Evolutionary conservation across 1,140 invertebrate genomes (phyloP), one percentile per base, ranked within the genome.

Genomic region (Parapsyche elsis): DNA sequence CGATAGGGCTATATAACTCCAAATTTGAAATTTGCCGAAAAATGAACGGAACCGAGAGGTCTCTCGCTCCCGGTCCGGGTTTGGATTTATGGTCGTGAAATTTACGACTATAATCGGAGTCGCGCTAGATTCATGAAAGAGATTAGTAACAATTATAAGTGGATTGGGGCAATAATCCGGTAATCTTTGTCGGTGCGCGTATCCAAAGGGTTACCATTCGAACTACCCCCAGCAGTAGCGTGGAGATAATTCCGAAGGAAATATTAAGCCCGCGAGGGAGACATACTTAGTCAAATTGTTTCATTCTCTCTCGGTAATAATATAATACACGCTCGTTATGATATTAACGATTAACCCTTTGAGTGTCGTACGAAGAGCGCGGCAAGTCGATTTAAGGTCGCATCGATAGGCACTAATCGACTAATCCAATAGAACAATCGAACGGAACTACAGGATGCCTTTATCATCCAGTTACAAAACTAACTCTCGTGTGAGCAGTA

Each of bases 71-170:
- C 30, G 30, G 30, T 38, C 30, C 30, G 30, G 16, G 49, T n/a
- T n/a, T n/a, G 49, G 49, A 26, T 67, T 26, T 24, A 67, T 10
- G 4, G 1, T 9, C 21, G 21, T 9, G n/a, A 67, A 67, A 67
- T 67, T 67, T 67, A 67, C 64, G 64, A 67, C 64, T 67, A 67
- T 67, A 67, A 67, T 67, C 64, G 64, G 49, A 16, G 16, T 14
- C 16, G 64, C 16, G 71, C 45, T 9, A 73, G 71, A 73, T 73
- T 73, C 38, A 38, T 45, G 38, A 49, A 46, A 46, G 38, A 73
- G 71, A 73, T 73, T 73, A 73, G 71, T 73, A 73, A 73, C 71
- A 46, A 73, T 73, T 73, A 73, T 73, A 73, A 73, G 38, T 73
- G 71, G 71, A 73, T 73, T 73, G 71, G 71, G 71, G 45, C 71